Base-by-base conservation (phyloP, 2,113 vertebrate genomes). In the Sorex fumeus region DNA sequence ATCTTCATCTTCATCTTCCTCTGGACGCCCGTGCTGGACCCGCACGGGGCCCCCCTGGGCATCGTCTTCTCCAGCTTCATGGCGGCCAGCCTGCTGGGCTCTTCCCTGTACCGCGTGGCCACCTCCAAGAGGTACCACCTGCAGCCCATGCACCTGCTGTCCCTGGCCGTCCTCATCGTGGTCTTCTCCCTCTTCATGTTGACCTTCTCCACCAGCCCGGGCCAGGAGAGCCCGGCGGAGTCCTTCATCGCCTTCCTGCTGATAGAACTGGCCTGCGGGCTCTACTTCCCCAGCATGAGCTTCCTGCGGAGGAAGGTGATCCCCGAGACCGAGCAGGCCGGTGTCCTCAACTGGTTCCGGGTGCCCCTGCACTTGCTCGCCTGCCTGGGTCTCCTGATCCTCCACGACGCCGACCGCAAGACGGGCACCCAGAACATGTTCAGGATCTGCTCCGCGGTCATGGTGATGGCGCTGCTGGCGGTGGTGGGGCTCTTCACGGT, bases 1-100 rank as follows among this genome's bases (percentile, higher is more conserved):
- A 97, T 99, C 40, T 99, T 99, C 96, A 99, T 99, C 94, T 99
- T 99, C 96, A 97, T 99, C 90, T 99, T 99, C 95, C 98, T 99
- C 28, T 99, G 99, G 99, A 99, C 99, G 0, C 99, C 99, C 0
- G 99, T 99, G 8, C 95, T 99, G 91, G 99, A 99, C 93, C 98
- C 99, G 27, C 97, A 99, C 3, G 98, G 98, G 3, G 98, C 99
- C 30, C 99, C 99, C 0, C 94, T 99, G 91, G 99, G 99, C 87
- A 98, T 99, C 3, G 97, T 99, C 43, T 99, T 99, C 93, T 99
- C 99, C 70, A 98, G 98, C 76, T 98, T 99, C 85, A 99, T 99
- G 99, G 98, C 99, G 2, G 98, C 99, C 94, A 99, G 98, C 96
- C 98, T 98, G 98, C 95, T 98, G 1, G 99, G 99, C 71, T 99